Evolutionary conservation across 2,113 vertebrate species (phyloP).

Genomic region (Ovis canadensis): DNA sequence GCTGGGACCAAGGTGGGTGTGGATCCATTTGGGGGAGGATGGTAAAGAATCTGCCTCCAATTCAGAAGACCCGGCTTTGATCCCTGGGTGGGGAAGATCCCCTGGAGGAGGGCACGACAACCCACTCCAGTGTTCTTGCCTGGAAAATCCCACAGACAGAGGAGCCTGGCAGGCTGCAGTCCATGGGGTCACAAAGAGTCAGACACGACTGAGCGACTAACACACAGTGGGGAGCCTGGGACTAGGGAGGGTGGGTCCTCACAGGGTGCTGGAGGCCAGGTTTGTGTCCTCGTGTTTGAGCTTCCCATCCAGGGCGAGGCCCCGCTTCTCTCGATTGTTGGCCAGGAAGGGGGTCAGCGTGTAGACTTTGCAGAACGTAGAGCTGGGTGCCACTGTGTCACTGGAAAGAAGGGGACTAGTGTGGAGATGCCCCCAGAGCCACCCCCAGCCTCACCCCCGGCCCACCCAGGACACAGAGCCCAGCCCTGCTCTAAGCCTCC

Average conservation of each 20-base stretch:
- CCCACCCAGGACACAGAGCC: background rate
- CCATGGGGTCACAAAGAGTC: background rate
- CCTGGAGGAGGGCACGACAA: background rate
- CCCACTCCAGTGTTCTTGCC: background rate
- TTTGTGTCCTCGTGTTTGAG: slow-evolving; percentile 98
- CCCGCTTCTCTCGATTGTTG: slow-evolving; percentile 95
- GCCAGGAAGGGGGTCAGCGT: slow-evolving; percentile 94
- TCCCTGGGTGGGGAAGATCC: background rate
- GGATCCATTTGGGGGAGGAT: background rate
- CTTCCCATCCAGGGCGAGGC: slow-evolving; percentile 94
- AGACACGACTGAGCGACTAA: background rate
- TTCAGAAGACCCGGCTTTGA: background rate
- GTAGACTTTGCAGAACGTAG: slow-evolving; percentile 96
- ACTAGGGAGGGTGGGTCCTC: slow-evolving; percentile 61
- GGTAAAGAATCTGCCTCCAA: background rate
- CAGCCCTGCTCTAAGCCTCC: background rate
- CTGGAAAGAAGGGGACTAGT: slow-evolving; percentile 72
- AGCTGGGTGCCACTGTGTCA: slow-evolving; percentile 92
- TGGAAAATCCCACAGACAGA: background rate
- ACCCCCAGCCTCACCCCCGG: background rate
- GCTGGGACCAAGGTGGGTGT: background rate
- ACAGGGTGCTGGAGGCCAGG: slow-evolving; percentile 96
- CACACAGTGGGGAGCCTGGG: background rate
- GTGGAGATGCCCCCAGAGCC: background rate
- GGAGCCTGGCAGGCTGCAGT: background rate